Evolutionary conservation across 1,140 invertebrate species (phyloP), one percentile per base, ranked within the genome.

Genomic region (Diabrotica virgifera): DNA sequence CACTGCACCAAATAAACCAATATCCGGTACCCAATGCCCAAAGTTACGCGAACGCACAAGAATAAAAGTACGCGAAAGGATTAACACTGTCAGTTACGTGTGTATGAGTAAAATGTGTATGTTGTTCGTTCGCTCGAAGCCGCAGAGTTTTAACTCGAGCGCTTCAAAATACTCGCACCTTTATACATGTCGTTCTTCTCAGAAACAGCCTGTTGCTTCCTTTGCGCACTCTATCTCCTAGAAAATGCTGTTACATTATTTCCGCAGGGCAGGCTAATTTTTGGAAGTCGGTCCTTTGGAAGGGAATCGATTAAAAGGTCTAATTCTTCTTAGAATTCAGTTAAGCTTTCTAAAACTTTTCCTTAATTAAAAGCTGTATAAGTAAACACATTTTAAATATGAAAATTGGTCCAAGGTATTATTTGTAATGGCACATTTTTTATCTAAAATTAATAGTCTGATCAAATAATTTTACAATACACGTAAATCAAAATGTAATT

Each of bases 141-240:
- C 36, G 55, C 36, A 36, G 24, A 36, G 24, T 11, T 57, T 57
- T 57, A 57, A 57, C 55, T 57, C 24, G 36, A 35, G 55, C 55
- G 55, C 36, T 57, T 36, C 35, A 36, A 57, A n/a, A n/a, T 36
- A 55, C 55, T 57, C 55, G 36, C 55, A 57, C 55, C 37, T 57
- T 57, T 57, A 57, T 57, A 57, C 40, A 46, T 46, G 40, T n/a
- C 40, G 40, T n/a, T 46, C 40, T 46, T 46, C 40, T 46, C 40
- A 46, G 8, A 10, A 46, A 46, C 40, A 46, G 8, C 40, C 40
- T 46, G 40, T 46, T 46, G 40, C 40, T 46, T 46, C 40, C n/a
- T 46, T n/a, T 46, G 40, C 40, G 40, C 40, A 5, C 40, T 46
- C 40, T 46, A 46, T 46, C 8, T 46, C 40, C 40, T 3, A 46